These are phyloP conservation scores for Apostichopus leukothele DNA, from an alignment of 53 echinoderm and acorn worm species.

Conservation along the genomic window DNA sequence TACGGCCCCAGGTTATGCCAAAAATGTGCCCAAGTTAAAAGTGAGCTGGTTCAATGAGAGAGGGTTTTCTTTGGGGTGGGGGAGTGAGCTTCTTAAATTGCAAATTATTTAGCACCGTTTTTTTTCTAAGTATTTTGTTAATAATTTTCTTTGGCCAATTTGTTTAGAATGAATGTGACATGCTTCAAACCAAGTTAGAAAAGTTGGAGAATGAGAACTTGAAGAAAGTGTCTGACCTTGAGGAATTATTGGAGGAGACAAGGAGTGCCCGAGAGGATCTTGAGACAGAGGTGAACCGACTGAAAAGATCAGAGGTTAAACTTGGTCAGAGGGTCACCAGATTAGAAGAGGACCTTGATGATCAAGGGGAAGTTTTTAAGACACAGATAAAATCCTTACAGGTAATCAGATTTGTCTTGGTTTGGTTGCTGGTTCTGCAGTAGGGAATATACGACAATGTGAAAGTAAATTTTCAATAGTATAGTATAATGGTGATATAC, in stretches of 20 bases:
- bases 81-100: no score
- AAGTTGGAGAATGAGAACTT: not conserved
- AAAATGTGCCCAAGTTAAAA: no score
- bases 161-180: not conserved
- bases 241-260: constrained; percentile 11
- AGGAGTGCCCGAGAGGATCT: constrained; percentile 8
- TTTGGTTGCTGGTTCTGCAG: no score
- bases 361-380: not conserved
- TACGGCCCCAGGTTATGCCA: no score
- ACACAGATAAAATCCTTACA: not conserved
- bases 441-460: no score
- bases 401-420: not conserved
- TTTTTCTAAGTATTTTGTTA: no score
- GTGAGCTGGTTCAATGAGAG: no score
- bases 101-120: no score
- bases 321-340: not conserved
- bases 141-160: not conserved
- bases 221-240: constrained; percentile 14
- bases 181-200: constrained; percentile 14
- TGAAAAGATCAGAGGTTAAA: constrained; percentile 7
- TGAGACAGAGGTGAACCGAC: constrained; percentile 11
- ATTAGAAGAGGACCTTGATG: constrained; percentile 15
- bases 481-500: no score
- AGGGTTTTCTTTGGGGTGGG: no score
- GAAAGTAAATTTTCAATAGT: no score